Evolutionary conservation across 2,888 invertebrate genomes (phyloP), one percentile per base, ranked within the genome.

Genomic region (Noctua fimbriata): DNA sequence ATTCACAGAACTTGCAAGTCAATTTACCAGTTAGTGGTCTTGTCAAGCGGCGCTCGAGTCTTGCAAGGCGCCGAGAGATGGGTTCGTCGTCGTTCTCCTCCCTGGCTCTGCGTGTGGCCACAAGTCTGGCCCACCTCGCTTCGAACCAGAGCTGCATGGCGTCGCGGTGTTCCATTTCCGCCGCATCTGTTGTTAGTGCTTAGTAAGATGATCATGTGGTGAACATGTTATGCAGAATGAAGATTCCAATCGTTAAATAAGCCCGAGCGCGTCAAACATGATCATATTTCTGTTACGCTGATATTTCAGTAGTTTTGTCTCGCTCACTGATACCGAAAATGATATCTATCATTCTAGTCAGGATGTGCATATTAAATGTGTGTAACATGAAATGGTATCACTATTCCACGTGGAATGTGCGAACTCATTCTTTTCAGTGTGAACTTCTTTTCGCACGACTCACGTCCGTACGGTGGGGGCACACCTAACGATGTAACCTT

Each of bases 131-230:
- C 96, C 96, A 96, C 0, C 96, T 92, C 72, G 95, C 95, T 87
- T 96, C 96, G 91, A 96, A 96, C 96, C 96, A 96, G 52, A 96
- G 92, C 92, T 95, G 96, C 96, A 95, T 95, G 3, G 95, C 95
- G 87, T 95, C 96, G 0, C 95, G 93, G 87, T 95, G 95, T 87
- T 95, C 96, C 73, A 91, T 92, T 87, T 94, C 95, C 49, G 89
- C 90, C 49, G 85, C 86, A 70, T 89, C 89, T 85, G 89, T 76
- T 87, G 87, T 88, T 88, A 80, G 86, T 87, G 69, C 44, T 78
- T 82, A 85, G 76, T 85, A 52, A 49, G 63, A 83, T 85, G 86
- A 78, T 18, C 36, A 69, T 66, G 78, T 73, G 69, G 74, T 69
- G 71, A 58, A 16, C 65, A 66, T 65, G 84, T 82, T 75, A 87